Evolutionary conservation across 1,140 invertebrate genomes (phyloP), one percentile per base, ranked within the genome.

Genomic region (Eciton burchellii): DNA sequence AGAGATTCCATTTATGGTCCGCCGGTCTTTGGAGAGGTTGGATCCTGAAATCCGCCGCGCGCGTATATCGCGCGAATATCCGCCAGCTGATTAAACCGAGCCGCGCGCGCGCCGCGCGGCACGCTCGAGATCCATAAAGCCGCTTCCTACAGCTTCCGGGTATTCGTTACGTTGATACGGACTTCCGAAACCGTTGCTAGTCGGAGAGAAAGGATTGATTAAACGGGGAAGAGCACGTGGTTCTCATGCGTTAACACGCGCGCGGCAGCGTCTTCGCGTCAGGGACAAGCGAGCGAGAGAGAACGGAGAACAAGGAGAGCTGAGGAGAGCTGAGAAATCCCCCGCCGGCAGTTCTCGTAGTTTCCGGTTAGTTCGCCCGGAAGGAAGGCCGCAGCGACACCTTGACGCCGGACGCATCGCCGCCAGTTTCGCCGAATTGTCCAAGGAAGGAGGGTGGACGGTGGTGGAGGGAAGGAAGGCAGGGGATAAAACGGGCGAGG

Each of bases 401-500:
- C 76, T 88, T 82, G 3, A n/a, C n/a, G 14, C 26, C 11, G 12
- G n/a, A 54, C n/a, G 41, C 71, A 66, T 60, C 70, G 62, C n/a
- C 29, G 16, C 41, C 47, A 54, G 47, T 35, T 66, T 88, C 85
- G 70, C 29, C 35, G 63, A 88, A 88, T 57, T 83, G 54, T 29
- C 49, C 59, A 85, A 82, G 66, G 57, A 72, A 82, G 49, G 56
- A 79, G 35, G 52, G 47, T 52, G 65, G 76, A 81, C 60, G 14
- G 29, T 65, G 4, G 26, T 8, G 11, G 24, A 1, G 26, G 26
- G 3, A 43, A 0, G 43, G 19, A 71, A 81, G 52, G 81, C 68
- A 14, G 19, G 47, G 87, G 85, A 89, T 89, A 91, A 91, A 91
- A 91, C 84, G 88, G 71, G 56, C 57, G 70, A 77, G 85, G 86